These are phyloP conservation scores for Pogoniulus pusillus DNA, from an alignment of 2,797 vertebrate genomes.

Conservation along the genomic window DNA sequence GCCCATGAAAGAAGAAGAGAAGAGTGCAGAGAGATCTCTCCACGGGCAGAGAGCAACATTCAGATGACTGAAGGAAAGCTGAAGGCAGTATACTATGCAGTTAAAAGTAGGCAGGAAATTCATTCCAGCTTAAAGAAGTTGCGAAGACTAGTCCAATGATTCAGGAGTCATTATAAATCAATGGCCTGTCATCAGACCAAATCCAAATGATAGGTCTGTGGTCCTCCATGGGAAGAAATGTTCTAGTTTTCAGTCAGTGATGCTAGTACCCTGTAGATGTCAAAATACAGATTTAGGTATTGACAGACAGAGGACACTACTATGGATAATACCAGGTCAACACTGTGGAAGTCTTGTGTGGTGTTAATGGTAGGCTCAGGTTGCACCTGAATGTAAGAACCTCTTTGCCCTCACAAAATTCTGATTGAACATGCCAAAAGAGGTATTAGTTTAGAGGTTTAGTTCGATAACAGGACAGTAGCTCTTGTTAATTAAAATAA, in stretches of 20 bases:
- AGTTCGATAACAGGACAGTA: not conserved
- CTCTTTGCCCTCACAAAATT: not conserved
- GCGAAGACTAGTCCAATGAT: not conserved
- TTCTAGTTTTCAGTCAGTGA: not conserved
- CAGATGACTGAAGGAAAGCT: not conserved
- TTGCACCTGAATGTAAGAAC: not conserved
- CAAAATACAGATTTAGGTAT: not conserved
- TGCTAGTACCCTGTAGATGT: not conserved
- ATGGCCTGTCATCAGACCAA: not conserved
- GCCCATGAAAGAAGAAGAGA: constrained; percentile 18
- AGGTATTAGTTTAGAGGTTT: not conserved
- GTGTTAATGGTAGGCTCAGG: not conserved
- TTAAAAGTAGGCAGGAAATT: not conserved
- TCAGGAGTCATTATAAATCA: not conserved
- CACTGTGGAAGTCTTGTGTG: not conserved
- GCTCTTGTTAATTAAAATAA: not conserved
- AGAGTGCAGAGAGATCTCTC: not conserved
- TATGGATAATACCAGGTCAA: not conserved
- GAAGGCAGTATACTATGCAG: not conserved
- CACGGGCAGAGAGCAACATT: not conserved
- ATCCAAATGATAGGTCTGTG: not conserved
- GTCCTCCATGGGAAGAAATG: not conserved
- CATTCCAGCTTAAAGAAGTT: not conserved
- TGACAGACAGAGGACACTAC: not conserved
- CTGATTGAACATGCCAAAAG: not conserved